Evolutionary conservation across 2,797 vertebrate species (phyloP).

Genomic region (Euphonia xanthogaster): DNA sequence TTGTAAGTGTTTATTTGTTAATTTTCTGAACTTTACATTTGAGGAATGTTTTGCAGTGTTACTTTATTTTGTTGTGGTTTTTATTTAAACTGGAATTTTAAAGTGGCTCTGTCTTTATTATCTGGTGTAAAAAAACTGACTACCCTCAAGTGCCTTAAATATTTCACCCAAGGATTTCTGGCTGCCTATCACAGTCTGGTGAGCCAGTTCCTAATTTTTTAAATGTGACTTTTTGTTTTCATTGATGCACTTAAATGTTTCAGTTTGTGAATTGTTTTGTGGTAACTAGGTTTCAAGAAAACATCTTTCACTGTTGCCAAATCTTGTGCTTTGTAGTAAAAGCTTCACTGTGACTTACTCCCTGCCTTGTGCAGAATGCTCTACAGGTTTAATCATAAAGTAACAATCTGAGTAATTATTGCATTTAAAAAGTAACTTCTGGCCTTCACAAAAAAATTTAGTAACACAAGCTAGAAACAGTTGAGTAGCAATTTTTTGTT

Average conservation of each 20-base stretch:
- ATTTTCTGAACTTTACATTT: conserved; percentile 25
- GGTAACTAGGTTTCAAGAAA: neutral
- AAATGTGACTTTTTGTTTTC: conserved; percentile 39
- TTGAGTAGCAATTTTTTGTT: neutral
- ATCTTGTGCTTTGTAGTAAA: neutral
- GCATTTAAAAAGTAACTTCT: neutral
- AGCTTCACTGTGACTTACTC: neutral
- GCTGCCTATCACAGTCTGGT: neutral
- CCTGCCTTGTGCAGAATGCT: neutral
- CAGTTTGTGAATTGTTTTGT: neutral
- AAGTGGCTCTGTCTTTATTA: conserved; percentile 15
- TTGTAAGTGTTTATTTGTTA: neutral
- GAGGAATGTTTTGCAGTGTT: conserved; percentile 39
- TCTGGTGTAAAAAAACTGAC: conserved; percentile 4
- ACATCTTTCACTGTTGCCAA: conserved; percentile 5
- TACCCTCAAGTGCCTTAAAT: conserved; percentile 60
- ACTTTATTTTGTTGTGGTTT: conserved; percentile 23
- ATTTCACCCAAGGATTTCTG: conserved; percentile 30
- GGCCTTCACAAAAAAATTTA: neutral
- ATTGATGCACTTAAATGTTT: conserved; percentile 52
- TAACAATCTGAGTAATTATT: neutral
- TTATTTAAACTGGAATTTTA: conserved; percentile 47
- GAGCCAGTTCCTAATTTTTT: neutral
- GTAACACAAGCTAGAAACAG: neutral
- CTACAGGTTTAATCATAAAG: neutral